Evolutionary conservation across 64 coral and sea anemone species (phyloP), one percentile per base, ranked within the genome.

Genomic region (Dendrophyllia cribrosa): DNA sequence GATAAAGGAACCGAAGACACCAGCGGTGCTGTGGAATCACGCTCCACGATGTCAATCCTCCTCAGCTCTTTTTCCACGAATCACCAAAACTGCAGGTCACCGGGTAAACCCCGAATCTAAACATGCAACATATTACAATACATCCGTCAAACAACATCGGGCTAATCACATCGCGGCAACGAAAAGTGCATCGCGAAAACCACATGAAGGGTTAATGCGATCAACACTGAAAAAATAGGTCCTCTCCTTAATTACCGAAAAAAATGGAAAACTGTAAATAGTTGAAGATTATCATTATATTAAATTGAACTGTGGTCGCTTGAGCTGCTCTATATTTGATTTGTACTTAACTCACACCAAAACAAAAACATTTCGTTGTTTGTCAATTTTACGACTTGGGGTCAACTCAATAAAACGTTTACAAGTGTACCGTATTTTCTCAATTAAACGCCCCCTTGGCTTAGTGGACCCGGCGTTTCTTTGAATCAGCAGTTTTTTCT

Each of bases 1-100:
- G 2, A 21, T 99, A 12, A 94, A 78, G 43, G 94, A 99, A 51
- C 94, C 97, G 16, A 99, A 95, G 59, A 67, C 90, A 13, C 94
- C 97, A 4, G 91, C 70, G 3, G 72, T 95, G 10, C 74, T 97
- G 15, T 89, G 87, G 61, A 87, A 84, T 14, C 78, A 83, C 26
- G 51, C 73, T n/a, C 81, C 68, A 24, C 67, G 87, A 20, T 84
- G 89, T 13, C 75, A 72, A 19, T 94, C 92, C 9, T 94, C 92
- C 3, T 89, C 87, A 50, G 22, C 77, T 14, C 72, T 94, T 58
- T 59, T 89, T 19, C 92, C 80, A 5, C 59, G 80, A 67, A 67
- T 67, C 4, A 8, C 60, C 5, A 84, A 84, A 20, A 19, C 2
- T 19, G 46, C 59, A 49, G 80, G 80, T 84, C 44, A 84, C 3